Base-by-base conservation (phyloP, 2,113 vertebrate species). In the Labrus mixtus region DNA sequence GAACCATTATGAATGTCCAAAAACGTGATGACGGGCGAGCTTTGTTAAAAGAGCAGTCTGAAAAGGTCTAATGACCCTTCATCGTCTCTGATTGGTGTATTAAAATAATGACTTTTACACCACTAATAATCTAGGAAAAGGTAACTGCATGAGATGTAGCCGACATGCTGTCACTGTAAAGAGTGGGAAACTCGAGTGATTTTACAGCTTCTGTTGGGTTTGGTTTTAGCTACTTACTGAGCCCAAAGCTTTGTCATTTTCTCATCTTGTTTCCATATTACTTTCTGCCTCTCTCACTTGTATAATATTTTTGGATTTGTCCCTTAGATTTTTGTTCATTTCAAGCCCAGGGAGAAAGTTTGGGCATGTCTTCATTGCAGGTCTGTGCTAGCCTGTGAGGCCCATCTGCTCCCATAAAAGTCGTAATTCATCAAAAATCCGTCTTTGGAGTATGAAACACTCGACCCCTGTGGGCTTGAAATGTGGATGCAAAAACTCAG, bases 381-480 rank as follows among this genome's bases (percentile, higher is more conserved):
- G 79, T 83, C 50, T 19, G 41, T 75, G 55, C 83, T 71, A 59
- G 84, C 55, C 19, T 68, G 46, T 23, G 1, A 72, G 23, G 65
- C 65, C 53, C 61, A 62, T 73, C 62, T 65, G 39, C 63, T 65
- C 54, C 55, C 23, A 33, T 77, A 64, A 81, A 79, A 50, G 29
- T 66, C 6, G 36, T 67, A 36, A 51, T 74, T n/a, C 17, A 16
- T 76, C 57, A 23, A 51, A 63, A 62, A 16, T 19, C 12, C n/a
- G 10, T 46, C 58, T 54, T 53, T 56, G 23, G 9, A 37, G 59
- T 39, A 33, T 65, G 3, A 33, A 61, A 33, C 41, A 10, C 25
- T 22, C 8, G 20, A 6, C 37, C 12, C 66, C 63, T 53, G 20
- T 25, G 25, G 33, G 55, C 55, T n/a, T 20, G 33, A 29, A 33